A percentile compares a stretch with the other conserved stretches of the same genome.
Evolutionary conservation across 2,797 vertebrate species (phyloP).

Genomic region (Gadopsis bispinosus): DNA sequence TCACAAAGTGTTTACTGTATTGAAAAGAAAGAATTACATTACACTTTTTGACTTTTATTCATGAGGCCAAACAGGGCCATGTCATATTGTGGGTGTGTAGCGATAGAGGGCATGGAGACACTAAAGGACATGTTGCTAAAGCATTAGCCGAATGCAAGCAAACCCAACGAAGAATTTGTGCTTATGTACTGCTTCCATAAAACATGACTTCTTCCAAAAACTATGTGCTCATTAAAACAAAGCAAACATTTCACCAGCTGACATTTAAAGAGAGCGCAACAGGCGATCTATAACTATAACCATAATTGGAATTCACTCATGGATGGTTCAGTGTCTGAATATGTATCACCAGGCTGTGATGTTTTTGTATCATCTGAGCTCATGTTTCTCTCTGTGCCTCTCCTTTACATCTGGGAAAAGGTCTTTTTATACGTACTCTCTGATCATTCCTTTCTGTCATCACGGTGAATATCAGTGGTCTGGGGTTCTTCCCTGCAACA

Average conservation of each 20-base stretch:
- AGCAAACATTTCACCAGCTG: conserved; percentile 5
- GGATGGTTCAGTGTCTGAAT: conserved; percentile 26
- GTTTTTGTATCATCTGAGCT: conserved; percentile 18
- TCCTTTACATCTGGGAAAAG: background rate
- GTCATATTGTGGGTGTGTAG: background rate
- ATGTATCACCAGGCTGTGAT: conserved; percentile 22
- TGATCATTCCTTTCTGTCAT: conserved; percentile 3
- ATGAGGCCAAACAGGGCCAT: background rate
- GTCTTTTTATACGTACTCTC: background rate
- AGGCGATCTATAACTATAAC: conserved; percentile 1
- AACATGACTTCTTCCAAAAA: conserved; percentile 12
- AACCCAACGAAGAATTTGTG: background rate
- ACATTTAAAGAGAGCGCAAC: conserved; percentile 28
- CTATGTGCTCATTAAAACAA: conserved; percentile 6
- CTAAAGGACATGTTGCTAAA: background rate
- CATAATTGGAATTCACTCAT: conserved; percentile 14
- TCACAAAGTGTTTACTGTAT: background rate
- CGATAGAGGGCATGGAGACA: background rate
- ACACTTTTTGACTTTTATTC: background rate
- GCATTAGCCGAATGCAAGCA: background rate
- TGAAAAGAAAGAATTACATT: background rate
- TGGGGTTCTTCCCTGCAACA: conserved; percentile 3
- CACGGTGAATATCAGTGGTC: background rate
- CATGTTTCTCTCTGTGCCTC: background rate
- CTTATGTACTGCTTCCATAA: conserved; percentile 5